Evolutionary conservation across 1,140 invertebrate genomes (phyloP), one percentile per base, ranked within the genome.

Genomic region (Drosophila nigrodunni): DNA sequence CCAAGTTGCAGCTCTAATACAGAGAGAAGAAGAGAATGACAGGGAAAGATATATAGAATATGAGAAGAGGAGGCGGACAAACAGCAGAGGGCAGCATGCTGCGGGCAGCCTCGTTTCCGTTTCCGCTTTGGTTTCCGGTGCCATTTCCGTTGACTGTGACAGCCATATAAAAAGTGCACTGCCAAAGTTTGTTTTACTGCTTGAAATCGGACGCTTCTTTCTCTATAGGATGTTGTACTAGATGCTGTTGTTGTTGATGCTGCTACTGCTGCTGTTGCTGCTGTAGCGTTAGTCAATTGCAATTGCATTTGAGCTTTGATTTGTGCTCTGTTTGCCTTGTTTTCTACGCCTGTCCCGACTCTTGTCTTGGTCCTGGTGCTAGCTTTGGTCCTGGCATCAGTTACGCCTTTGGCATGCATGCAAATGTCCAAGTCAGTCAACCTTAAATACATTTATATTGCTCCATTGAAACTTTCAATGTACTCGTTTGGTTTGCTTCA

Each of bases 101-200:
- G 72, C 39, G 72, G 72, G 66, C 67, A 62, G 72, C 43, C 67
- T 74, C 50, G 66, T 62, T 70, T 74, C 72, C 72, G 59, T 74
- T 74, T 61, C 65, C 72, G 49, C 58, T 64, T 62, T 37, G 34
- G 37, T 35, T 52, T 64, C 73, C 68, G 73, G 52, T 70, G 68
- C 11, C 52, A 55, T 62, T 64, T 70, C 67, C 67, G 73, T 64
- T 59, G 54, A 52, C 68, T 59, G 41, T 71, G 68, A 75, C 58
- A 71, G 59, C 68, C 71, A 74, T 65, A 75, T 75, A 65, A 72
- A 72, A 75, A 71, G 46, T 58, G 59, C 30, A 65, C 2, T 58
- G 60, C 52, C 68, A 71, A 75, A 75, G 60, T 71, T 71, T 75
- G 59, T 72, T 75, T 72, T 71, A 71, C 60, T 75, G 73, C 68